Evolutionary conservation across 2,113 vertebrate genomes (phyloP).

Genomic region (Pomatorhinus ruficollis): DNA sequence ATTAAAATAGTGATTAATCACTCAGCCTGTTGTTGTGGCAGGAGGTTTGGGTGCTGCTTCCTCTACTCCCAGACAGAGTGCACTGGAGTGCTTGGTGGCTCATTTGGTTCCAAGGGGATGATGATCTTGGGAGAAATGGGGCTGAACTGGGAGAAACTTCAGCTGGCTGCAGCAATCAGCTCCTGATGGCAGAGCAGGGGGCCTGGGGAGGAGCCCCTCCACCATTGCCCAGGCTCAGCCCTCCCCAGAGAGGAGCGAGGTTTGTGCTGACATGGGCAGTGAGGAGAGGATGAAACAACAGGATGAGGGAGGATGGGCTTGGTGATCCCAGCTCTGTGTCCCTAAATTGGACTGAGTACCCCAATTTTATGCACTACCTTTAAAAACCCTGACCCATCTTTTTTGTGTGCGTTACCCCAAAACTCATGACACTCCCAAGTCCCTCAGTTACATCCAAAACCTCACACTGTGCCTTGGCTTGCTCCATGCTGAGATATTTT

Average conservation of each 20-base stretch:
- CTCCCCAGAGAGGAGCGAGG: rapidly evolving
- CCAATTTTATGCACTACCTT: background rate
- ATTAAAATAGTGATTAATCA: background rate
- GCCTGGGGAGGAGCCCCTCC: background rate
- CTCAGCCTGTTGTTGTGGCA: background rate
- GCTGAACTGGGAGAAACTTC: background rate
- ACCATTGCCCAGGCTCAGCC: background rate
- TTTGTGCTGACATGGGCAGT: background rate
- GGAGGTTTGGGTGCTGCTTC: background rate
- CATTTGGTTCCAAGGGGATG: background rate
- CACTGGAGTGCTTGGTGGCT: background rate
- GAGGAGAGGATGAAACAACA: background rate
- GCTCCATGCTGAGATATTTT: background rate
- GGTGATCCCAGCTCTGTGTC: background rate
- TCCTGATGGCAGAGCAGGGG: background rate
- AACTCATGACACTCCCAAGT: background rate
- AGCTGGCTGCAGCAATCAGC: background rate
- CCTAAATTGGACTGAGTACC: background rate
- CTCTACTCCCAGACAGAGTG: background rate
- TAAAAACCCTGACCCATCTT: background rate
- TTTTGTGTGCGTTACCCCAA: background rate
- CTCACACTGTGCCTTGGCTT: background rate
- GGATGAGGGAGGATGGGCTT: background rate
- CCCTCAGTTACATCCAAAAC: background rate
- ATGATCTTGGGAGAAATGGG: background rate